Evolutionary conservation across 37 sponge, comb jelly and placozoan genomes (phyloP).

Genomic region (Geodia barretti): DNA sequence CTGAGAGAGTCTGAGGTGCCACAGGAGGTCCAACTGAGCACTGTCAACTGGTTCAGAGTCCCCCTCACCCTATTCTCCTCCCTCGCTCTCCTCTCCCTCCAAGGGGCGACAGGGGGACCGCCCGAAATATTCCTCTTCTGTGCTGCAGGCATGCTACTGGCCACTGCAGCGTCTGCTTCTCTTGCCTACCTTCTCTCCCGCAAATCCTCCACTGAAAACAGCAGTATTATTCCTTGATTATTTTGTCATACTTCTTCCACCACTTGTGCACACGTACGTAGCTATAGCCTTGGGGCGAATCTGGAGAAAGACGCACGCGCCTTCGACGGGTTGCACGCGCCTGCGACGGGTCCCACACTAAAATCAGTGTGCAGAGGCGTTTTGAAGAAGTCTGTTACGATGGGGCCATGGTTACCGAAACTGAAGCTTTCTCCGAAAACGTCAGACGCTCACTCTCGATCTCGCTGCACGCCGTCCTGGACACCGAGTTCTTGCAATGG

Average conservation of each 20-base stretch:
- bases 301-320: too few species aligned
- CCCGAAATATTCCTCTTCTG: conserved; percentile 72
- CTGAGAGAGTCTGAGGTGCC: conserved; percentile 63
- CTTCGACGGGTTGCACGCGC: too few species aligned
- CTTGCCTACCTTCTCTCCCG: background rate
- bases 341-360: too few species aligned
- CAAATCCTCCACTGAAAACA: background rate
- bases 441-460: too few species aligned
- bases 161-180: conserved; percentile 3
- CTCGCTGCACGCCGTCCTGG: too few species aligned
- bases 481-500: too few species aligned
- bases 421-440: too few species aligned
- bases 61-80: conserved; percentile 78
- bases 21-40: conserved; percentile 60
- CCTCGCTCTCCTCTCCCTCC: conserved; percentile 58
- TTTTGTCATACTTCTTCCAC: background rate
- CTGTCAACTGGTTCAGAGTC: conserved; percentile 76
- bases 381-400: too few species aligned
- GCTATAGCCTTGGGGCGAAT: too few species aligned
- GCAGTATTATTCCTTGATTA: background rate
- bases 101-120: conserved; percentile 55
- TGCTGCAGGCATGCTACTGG: conserved; percentile 52
- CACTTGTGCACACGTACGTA: background rate
- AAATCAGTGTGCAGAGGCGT: too few species aligned
- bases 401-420: too few species aligned